Conservation (phyloP, 2,797 vertebrate species). For the Schizothorax lantsangensis region DNA sequence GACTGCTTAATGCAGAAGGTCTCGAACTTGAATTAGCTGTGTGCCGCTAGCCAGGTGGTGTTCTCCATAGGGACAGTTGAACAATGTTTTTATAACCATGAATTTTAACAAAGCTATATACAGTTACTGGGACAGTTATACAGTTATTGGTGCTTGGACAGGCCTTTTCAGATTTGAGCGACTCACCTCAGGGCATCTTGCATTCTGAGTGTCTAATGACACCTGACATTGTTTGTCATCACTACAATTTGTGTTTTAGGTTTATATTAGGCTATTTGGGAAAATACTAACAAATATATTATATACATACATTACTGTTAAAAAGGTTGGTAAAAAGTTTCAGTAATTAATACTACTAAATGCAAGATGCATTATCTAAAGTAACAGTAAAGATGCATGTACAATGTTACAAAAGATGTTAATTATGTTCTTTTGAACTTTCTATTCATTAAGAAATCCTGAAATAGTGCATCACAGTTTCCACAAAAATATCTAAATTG, state of each 20-base stretch:
- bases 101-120: not conserved
- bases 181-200: not conserved
- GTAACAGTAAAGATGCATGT: too few relatives aligned
- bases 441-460: too few relatives aligned
- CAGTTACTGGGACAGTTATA: not conserved
- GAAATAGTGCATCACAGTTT: too few relatives aligned
- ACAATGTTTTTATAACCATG: not conserved
- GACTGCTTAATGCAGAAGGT: not conserved
- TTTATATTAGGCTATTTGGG: not conserved
- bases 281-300: too few relatives aligned
- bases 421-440: too few relatives aligned
- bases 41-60: conserved; percentile 4
- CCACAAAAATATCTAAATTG: too few relatives aligned
- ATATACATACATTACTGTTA: too few relatives aligned
- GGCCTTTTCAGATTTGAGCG: not conserved
- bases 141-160: not conserved
- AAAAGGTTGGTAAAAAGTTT: too few relatives aligned
- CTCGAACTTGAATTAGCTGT: conserved; percentile 1
- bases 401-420: too few relatives aligned
- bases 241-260: not conserved
- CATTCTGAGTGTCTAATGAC: not conserved
- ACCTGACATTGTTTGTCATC: not conserved
- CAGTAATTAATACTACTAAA: too few relatives aligned
- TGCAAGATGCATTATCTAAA: too few relatives aligned
- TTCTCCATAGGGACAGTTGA: not conserved